Evolutionary conservation across 2,113 vertebrate species (phyloP).

Genomic region (Leucoraja erinaceus): DNA sequence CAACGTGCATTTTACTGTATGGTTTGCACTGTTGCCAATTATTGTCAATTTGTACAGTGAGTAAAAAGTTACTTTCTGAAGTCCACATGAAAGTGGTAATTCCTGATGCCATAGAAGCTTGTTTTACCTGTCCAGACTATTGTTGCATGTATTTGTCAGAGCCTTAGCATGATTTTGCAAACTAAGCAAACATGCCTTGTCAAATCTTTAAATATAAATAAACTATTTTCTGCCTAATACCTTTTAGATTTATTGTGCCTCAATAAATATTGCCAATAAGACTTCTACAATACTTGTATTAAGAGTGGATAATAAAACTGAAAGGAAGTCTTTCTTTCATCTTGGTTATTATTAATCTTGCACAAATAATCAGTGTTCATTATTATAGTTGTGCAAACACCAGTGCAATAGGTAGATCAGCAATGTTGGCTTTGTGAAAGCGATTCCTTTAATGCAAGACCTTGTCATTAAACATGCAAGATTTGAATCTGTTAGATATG

Average conservation of each 20-base stretch:
- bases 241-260: not conserved
- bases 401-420: not conserved
- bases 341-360: not conserved
- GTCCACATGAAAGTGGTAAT: slow-evolving; percentile 49
- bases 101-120: slow-evolving; percentile 48
- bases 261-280: not conserved
- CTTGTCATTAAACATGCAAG: not conserved
- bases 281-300: not conserved
- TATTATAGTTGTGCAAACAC: not conserved
- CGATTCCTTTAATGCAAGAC: not conserved
- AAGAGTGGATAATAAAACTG: no score
- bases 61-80: slow-evolving; percentile 41
- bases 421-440: not conserved
- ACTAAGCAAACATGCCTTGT: slow-evolving; percentile 64
- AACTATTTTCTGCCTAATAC: slow-evolving; percentile 24
- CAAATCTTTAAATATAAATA: slow-evolving; percentile 51
- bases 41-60: slow-evolving; percentile 47
- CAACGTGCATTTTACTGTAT: slow-evolving; percentile 25
- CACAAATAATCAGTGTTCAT: not conserved
- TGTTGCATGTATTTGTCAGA: slow-evolving; percentile 67
- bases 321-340: no score
- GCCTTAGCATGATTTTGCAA: slow-evolving; percentile 73
- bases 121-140: slow-evolving; percentile 55
- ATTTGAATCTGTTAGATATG: not conserved
- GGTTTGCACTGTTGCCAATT: slow-evolving; percentile 46